Evolutionary conservation across 2,113 vertebrate species (phyloP).

Genomic region (Pseudois nayaur): DNA sequence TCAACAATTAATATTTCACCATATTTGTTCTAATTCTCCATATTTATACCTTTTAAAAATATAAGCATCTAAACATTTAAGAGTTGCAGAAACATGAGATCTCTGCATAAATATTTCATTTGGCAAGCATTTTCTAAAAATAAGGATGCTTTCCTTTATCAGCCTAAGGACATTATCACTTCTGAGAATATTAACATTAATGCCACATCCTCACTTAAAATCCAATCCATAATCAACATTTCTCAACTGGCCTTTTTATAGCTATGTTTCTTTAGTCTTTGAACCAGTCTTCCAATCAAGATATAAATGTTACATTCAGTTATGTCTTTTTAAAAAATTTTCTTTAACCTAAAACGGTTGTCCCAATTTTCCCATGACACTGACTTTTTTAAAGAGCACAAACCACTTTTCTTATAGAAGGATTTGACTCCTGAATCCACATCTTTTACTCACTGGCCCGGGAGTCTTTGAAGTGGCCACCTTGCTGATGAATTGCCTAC

Average conservation of each 20-base stretch:
- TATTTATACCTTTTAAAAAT: not conserved
- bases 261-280: not conserved
- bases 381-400: not conserved
- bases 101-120: not conserved
- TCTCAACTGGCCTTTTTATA: not conserved
- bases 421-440: not conserved
- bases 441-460: not conserved
- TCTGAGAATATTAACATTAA: not conserved
- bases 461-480: not conserved
- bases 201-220: not conserved
- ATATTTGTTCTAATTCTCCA: not conserved
- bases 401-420: not conserved
- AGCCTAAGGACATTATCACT: not conserved
- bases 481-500: not conserved
- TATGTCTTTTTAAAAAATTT: not conserved
- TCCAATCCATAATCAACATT: not conserved
- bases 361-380: not conserved
- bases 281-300: not conserved
- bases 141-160: not conserved
- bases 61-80: not conserved
- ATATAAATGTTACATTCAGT: not conserved
- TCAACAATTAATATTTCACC: not conserved
- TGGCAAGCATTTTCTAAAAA: not conserved
- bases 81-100: not conserved
- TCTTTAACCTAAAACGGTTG: not conserved